A percentile compares a stretch with the other conserved stretches of the same genome.
phyloP scores from a whole-genome alignment of 2,888 invertebrate genomes.

The Torymus auratus region DNA sequence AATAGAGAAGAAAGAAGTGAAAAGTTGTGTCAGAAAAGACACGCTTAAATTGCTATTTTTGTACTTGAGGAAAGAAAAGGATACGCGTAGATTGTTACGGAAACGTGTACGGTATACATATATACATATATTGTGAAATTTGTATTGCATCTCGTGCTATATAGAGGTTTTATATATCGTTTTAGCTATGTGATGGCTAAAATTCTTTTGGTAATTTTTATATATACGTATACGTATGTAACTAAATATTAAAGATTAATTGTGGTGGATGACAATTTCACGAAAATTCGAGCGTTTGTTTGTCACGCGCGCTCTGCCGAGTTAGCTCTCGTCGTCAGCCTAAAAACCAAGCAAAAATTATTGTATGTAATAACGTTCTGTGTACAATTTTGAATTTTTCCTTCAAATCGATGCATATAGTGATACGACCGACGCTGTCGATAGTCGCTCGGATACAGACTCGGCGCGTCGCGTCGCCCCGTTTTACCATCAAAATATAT shows the following conservation, averaged over 20 bases:
- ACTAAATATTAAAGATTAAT: too few species aligned
- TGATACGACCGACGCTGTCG: constrained; percentile 20
- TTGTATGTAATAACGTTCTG: background rate
- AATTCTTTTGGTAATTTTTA: background rate
- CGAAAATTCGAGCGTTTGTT: too few species aligned
- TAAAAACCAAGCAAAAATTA: constrained; percentile 22
- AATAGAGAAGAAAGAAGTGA: background rate
- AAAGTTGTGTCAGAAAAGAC: constrained; percentile 1
- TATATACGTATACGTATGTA: background rate
- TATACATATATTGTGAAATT: too few species aligned
- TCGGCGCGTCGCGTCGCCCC: constrained; percentile 4
- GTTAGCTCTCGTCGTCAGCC: too few species aligned
- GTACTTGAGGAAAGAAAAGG: background rate
- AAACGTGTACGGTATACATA: too few species aligned
- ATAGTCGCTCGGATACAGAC: constrained; percentile 47
- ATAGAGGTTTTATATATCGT: too few species aligned
- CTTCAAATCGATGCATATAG: constrained; percentile 41
- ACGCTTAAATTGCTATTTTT: constrained; percentile 36
- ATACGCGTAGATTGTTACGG: too few species aligned
- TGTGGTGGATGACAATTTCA: too few species aligned
- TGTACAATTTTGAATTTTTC: constrained; percentile 6
- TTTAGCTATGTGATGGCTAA: too few species aligned
- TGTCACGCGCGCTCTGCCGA: too few species aligned
- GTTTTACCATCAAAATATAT: constrained; percentile 36
- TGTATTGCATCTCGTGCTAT: too few species aligned